Base-by-base conservation (phyloP, 1,140 invertebrate genomes). In the Sitobion miscanthi region DNA sequence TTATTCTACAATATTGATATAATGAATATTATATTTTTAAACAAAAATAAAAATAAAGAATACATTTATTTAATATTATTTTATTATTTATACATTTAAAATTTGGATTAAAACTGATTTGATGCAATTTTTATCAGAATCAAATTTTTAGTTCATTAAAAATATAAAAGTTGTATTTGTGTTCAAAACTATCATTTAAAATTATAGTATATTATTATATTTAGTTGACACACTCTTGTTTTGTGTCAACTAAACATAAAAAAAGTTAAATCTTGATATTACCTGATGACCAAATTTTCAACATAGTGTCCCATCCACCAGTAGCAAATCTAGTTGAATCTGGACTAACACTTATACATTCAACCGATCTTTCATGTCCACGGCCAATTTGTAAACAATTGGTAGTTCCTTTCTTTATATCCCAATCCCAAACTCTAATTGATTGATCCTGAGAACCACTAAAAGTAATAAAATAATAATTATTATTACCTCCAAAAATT, bases 381-480 rank as follows among this genome's bases (percentile, higher is more conserved):
- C 97, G 96, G 94, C 98, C 98, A 30, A 97, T 96, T 94, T 97
- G 96, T 25, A 98, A 95, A 95, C 97, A 98, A 94, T 98, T 97
- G 20, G 98, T 97, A 52, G 97, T 96, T 95, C 98, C 98, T 11
- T 96, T 96, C 1, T 95, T 94, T 9, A 97, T 96, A 95, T 98
- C 97, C 98, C 98, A 98, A 94, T 97, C 96, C 99, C 99, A 99
- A 77, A 99, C 95, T 95, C 98, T 97, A 0, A 97, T 97, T 6
- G 98, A 98, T 95, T 99, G 98, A 95, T 99, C 99, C 95, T 99
- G 98, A 35, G 98, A 99, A 47, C 96, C 97, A 96, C 97, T 98
- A 89, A 95, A 95, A 95, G 95, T 95, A 94, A 86, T 93, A 23
- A 94, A 89, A 87, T 77, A 30, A 49, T 49, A 1, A 52, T 52